Base-by-base conservation (phyloP, 2,113 vertebrate species). In the Perca fluviatilis region DNA sequence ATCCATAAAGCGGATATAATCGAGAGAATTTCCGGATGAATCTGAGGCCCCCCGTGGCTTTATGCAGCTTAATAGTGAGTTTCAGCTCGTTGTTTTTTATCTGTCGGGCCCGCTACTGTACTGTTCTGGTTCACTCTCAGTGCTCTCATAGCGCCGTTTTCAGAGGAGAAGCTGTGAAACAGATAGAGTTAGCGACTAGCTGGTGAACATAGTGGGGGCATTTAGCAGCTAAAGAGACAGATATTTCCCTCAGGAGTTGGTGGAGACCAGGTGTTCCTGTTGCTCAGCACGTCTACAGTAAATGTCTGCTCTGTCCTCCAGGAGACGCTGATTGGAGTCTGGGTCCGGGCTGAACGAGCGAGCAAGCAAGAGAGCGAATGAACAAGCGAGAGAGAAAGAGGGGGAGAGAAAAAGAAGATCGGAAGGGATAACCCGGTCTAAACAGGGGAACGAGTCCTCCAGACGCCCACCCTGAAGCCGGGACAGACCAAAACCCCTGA, bases 261-360 rank as follows among this genome's bases (percentile, higher is more conserved):
- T 61, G 58, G 16, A 18, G 27, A 33, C 64, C 36, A 1, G 2
- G 19, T 75, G 53, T n/a, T 27, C 14, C 6, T 25, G 8, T 21
- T 27, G 64, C 21, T 77, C 84, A 46, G 60, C 67, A 25, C 23
- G 58, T 65, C 90, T 89, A 30, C 87, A 92, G 86, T 94, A 82
- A 91, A 88, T 66, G 73, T 80, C 75, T 82, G 77, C 82, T 94
- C 74, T 93, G n/a, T 91, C 87, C 91, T 79, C 65, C 85, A 96
- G 95, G 94, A 95, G 95, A 95, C 95, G 95, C 93, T 96, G 95
- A 96, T 79, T 0, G 82, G 86, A 91, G 90, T 89, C 88, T 75
- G 87, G 74, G 69, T 46, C 84, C 79, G 77, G 87, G 87, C 74
- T 85, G 72, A 90, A 70, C 46, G 77, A 93, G 77, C 50, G 49